These are phyloP conservation scores for Cottus gobio DNA, from an alignment of 2,113 vertebrate genomes.

Conservation along the genomic window DNA sequence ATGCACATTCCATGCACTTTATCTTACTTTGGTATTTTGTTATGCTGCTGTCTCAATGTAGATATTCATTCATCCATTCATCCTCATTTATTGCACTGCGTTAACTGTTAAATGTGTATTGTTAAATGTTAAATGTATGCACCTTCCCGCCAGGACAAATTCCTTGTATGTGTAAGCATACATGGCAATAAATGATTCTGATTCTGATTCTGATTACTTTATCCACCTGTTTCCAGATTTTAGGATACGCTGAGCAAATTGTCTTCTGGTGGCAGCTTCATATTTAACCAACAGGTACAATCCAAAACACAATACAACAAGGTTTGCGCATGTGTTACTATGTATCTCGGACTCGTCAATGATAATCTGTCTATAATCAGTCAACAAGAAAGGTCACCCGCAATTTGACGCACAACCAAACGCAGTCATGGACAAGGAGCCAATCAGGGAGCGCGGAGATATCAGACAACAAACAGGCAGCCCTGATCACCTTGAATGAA, in stretches of 20 bases:
- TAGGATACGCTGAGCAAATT: neutral
- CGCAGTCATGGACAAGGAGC: neutral
- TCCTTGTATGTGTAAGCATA: too few relatives aligned
- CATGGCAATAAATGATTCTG: too few relatives aligned
- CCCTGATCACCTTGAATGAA: neutral
- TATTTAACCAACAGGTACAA: conserved; percentile 4
- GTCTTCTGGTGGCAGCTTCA: neutral
- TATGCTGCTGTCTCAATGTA: too few relatives aligned
- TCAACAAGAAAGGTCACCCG: neutral
- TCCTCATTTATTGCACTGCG: too few relatives aligned
- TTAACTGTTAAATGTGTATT: too few relatives aligned
- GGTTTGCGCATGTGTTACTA: neutral
- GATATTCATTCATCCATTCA: too few relatives aligned
- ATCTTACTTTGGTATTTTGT: too few relatives aligned
- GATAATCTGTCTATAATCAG: neutral
- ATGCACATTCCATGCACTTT: too few relatives aligned
- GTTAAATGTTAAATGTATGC: too few relatives aligned
- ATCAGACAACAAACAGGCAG: neutral
- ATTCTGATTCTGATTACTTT: too few relatives aligned
- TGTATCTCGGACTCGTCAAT: neutral
- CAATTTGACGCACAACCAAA: conserved; percentile 16
- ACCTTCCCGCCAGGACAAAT: too few relatives aligned
- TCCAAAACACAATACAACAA: neutral
- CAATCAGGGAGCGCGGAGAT: neutral
- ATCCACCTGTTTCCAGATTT: neutral